Evolutionary conservation across 2,797 vertebrate genomes (phyloP).

Genomic region (Ambastaia sidthimunki): DNA sequence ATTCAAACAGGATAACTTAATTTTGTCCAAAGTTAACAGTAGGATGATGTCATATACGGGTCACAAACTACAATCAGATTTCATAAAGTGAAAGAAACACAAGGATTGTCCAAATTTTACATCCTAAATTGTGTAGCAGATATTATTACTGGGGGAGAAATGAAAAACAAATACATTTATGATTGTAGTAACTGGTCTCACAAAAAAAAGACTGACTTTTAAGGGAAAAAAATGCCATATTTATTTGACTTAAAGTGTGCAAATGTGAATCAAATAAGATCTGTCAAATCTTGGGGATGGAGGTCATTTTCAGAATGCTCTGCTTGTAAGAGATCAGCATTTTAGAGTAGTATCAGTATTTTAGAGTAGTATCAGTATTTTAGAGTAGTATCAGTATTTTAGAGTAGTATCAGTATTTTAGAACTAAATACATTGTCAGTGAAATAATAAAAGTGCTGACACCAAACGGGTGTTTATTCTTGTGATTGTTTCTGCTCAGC

Average conservation of each 20-base stretch:
- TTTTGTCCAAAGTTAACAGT: conserved; percentile 68
- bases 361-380: too few species aligned
- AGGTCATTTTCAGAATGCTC: not conserved
- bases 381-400: too few species aligned
- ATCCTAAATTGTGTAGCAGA: conserved; percentile 54
- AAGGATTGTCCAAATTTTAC: conserved; percentile 61
- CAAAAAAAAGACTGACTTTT: not conserved
- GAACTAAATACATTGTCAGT: conserved; percentile 10
- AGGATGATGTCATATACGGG: conserved; percentile 15
- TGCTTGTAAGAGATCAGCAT: not conserved
- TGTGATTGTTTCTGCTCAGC: conserved; percentile 65
- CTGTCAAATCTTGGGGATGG: conserved; percentile 23
- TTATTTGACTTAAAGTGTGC: not conserved
- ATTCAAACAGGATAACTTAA: conserved; percentile 36
- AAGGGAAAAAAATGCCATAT: conserved; percentile 14
- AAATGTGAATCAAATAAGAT: conserved; percentile 1
- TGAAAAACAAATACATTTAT: conserved; percentile 18
- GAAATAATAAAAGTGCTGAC: conserved; percentile 51
- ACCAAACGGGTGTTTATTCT: conserved; percentile 54
- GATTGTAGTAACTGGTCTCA: not conserved
- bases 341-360: too few species aligned
- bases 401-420: too few species aligned
- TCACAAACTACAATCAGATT: conserved; percentile 74
- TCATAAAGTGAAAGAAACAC: conserved; percentile 75
- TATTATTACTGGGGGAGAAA: conserved; percentile 52